Evolutionary conservation across 1,140 invertebrate species (phyloP).

Genomic region (Dinothrombium tinctorium): DNA sequence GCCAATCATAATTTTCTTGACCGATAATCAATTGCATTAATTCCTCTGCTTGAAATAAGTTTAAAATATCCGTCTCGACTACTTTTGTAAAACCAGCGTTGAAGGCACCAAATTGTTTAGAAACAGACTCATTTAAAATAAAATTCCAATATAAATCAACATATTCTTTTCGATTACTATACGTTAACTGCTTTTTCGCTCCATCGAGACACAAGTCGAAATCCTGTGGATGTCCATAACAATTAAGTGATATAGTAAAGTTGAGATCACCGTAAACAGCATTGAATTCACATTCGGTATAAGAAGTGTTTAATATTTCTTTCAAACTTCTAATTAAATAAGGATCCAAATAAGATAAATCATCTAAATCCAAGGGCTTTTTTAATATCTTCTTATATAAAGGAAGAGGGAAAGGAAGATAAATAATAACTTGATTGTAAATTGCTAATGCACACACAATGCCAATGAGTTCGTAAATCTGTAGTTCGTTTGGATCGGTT

Average conservation of each 20-base stretch:
- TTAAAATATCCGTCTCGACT: constrained; percentile 23
- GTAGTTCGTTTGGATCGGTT: constrained; percentile 33
- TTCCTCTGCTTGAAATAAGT: constrained; percentile 78
- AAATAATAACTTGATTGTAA: constrained; percentile 89
- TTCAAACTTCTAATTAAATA: constrained; percentile 7
- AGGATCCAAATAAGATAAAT: constrained; percentile 9
- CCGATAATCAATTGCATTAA: constrained; percentile 54
- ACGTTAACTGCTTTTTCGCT: constrained; percentile 49
- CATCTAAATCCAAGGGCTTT: constrained; percentile 25
- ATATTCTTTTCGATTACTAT: constrained; percentile 72
- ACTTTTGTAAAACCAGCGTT: constrained; percentile 76
- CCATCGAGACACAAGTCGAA: constrained; percentile 54
- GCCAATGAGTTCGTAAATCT: constrained; percentile 65
- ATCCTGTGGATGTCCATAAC: constrained; percentile 31
- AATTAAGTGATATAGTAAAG: constrained; percentile 8
- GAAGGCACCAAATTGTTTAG: constrained; percentile 58
- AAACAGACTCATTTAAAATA: constrained; percentile 61
- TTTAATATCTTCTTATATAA: constrained; percentile 81
- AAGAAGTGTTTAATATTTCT: constrained; percentile 7
- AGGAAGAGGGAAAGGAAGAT: constrained; percentile 76
- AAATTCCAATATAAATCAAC: constrained; percentile 75
- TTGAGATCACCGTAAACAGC: constrained; percentile 9
- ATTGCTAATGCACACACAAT: constrained; percentile 83
- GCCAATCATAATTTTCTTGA: constrained; percentile 11
- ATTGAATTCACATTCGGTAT: constrained; percentile 9